Base-by-base conservation (phyloP, 2,888 invertebrate genomes). In the Yponomeuta sedellus region DNA sequence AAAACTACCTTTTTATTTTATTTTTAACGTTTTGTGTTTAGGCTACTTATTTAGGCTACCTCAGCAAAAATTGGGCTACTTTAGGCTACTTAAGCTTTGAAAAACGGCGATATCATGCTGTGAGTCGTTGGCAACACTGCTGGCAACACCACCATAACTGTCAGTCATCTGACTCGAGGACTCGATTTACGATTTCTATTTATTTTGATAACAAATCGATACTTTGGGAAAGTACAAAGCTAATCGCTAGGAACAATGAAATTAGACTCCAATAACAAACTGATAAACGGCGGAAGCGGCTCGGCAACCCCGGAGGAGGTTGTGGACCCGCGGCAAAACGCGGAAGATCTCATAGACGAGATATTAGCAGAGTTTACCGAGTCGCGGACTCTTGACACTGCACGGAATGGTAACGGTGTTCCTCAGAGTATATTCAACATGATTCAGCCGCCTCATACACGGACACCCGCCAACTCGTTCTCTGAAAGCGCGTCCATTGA, bases 221-320 rank as follows among this genome's bases (percentile, higher is more conserved):
- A 80, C 74, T 77, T 71, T 71, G 69, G 68, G 68, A 72, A 67
- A 67, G 40, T 67, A 64, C 62, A 12, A 56, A 61, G 28, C 58
- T 57, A 25, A 61, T 57, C 68, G 67, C 64, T 66, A 66, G 65
- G 64, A 78, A 83, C 71, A 73, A 92, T 92, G 92, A 92, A 91
- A 82, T 76, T 91, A 68, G 92, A 92, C 70, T 89, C 91, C 16
- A 91, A 92, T 77, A 88, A 91, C 74, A 91, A 92, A 74, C 82
- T 88, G 83, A 86, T 89, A 70, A 88, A 85, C 71, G 88, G 81
- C 71, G 89, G 89, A 66, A 83, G 82, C 70, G 85, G 87, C 61
- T 77, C 86, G 16, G 88, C 88, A 65, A 81, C 85, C 39, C 84
- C 90, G 1, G 91, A 91, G 69, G 90, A 89, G 68, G 83, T 85